phyloP scores from a whole-genome alignment of 2,797 vertebrate genomes.

The Chloroceryle amazona region DNA sequence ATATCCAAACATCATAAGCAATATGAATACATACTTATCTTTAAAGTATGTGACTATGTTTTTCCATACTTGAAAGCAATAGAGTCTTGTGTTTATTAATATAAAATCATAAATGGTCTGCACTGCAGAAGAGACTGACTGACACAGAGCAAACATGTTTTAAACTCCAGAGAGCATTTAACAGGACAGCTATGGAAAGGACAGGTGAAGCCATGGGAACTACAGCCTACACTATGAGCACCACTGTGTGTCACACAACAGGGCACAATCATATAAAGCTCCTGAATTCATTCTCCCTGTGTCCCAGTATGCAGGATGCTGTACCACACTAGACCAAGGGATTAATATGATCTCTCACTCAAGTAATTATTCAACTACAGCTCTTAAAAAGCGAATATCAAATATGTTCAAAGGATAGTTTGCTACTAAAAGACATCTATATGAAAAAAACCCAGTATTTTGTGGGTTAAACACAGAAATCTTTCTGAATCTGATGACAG shows the following conservation, averaged over 20 bases:
- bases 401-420: background rate
- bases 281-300: background rate
- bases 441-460: background rate
- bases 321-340: background rate
- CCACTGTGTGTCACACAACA: fast-evolving
- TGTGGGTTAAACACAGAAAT: background rate
- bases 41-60: background rate
- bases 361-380: background rate
- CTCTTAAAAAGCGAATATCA: background rate
- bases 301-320: background rate
- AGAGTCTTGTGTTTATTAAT: background rate
- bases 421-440: background rate
- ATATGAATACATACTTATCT: background rate
- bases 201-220: background rate
- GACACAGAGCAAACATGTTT: background rate
- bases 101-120: background rate
- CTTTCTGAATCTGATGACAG: background rate
- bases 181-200: background rate
- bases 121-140: background rate
- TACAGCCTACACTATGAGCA: background rate
- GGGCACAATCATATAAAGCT: background rate
- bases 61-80: background rate
- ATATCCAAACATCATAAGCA: background rate
- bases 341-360: background rate
- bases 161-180: background rate